Evolutionary conservation across 2,888 invertebrate genomes (phyloP).

Genomic region (Vanessa cardui): DNA sequence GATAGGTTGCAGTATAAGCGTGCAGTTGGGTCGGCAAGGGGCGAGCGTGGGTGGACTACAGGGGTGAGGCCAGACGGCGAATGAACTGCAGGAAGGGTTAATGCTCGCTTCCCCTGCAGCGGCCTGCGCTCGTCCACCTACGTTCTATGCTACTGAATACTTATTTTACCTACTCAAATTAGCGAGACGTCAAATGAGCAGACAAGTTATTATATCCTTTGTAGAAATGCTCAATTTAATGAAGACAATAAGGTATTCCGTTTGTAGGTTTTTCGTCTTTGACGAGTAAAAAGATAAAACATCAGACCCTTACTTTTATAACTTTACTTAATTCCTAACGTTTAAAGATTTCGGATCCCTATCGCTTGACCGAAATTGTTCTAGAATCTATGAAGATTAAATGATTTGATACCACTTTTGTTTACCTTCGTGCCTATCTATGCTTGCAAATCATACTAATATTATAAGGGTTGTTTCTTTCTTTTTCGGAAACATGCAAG

Average conservation of each 20-base stretch:
- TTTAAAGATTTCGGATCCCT: no score
- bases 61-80: constrained; percentile 84
- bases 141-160: constrained; percentile 52
- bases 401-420: no score
- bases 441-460: no score
- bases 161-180: constrained; percentile 45
- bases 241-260: constrained; percentile 5
- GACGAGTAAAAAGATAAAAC: neutral
- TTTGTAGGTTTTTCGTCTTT: neutral
- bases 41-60: constrained; percentile 60
- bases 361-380: no score
- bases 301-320: no score
- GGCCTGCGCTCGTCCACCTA: constrained; percentile 73
- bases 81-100: constrained; percentile 84
- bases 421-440: no score
- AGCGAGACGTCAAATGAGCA: constrained; percentile 23
- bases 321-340: no score
- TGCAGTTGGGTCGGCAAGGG: constrained; percentile 64
- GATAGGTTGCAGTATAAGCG: constrained; percentile 62
- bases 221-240: neutral
- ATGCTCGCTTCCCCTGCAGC: constrained; percentile 82
- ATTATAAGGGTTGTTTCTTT: no score
- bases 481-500: no score
- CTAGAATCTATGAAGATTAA: no score
- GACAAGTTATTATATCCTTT: constrained; percentile 3